Base-by-base conservation (phyloP, 1,140 invertebrate species). In the Subanguina moxae region DNA sequence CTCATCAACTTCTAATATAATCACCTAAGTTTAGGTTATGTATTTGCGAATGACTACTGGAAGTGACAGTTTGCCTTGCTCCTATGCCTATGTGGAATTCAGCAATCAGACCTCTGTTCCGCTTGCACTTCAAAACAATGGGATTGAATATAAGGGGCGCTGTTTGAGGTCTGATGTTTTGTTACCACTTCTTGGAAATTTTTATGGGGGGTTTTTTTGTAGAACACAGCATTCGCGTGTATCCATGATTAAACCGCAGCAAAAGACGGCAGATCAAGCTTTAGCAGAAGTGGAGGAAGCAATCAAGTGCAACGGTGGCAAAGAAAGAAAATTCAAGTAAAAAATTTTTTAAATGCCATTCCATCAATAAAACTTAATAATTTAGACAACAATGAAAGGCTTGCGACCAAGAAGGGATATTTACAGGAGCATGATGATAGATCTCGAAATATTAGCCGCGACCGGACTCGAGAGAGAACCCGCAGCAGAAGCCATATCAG, bases 41-140 rank as follows among this genome's bases (percentile, higher is more conserved):
- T 99, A 97, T 84, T 86, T 94, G 13, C 86, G 94, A 23, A 90
- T 94, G 84, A 93, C 92, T 81, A 92, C 92, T 80, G 90, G 90
- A 8, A 87, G 91, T 80, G 89, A 93, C 66, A 87, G 86, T 43
- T 88, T 91, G 73, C 85, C 87, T 1, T 86, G 88, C 30, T 84
- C 87, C 27, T 77, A 81, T n/a, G 91, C 92, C 8, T 87, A 96
- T 71, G 87, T 98, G 64, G 95, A 99, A 84, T 93, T 96, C 80
- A 89, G 90, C 23, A 92, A 97, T 75, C 94, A 97, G 82, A 87
- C 88, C 15, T 89, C 89, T 75, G 88, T 98, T 27, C 86, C 94
- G 1, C 87, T 90, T 68, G 94, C 92, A 1, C 84, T 99, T 0
- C 85, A 85, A 30, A 89, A 92, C 73, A 94, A 94, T 85, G 92